phyloP scores from a whole-genome alignment of 2,888 invertebrate species.

The Trilocha varians region DNA sequence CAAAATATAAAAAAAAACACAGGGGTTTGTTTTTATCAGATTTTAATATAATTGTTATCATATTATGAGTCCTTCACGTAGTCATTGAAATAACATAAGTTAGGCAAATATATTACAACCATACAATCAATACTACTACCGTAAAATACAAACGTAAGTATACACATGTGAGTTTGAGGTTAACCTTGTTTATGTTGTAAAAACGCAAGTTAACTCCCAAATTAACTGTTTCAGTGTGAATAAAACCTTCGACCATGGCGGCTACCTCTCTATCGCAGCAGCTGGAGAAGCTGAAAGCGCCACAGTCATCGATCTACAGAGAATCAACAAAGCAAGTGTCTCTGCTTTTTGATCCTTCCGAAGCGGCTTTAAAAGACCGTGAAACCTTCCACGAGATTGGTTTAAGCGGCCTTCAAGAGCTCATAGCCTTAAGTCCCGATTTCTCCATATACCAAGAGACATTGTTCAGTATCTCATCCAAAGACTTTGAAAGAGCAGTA shows the following conservation, averaged over 20 bases:
- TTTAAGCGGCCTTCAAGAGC: constrained; percentile 86
- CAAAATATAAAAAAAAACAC: no score
- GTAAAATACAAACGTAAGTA: no score
- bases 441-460: constrained; percentile 83
- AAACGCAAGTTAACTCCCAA: no score
- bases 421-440: constrained; percentile 79
- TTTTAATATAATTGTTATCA: no score
- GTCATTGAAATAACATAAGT: no score
- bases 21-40: no score
- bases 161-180: no score
- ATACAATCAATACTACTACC: no score
- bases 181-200: no score
- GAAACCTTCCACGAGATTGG: constrained; percentile 92
- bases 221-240: not conserved
- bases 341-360: constrained; percentile 90
- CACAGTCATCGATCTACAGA: constrained; percentile 79
- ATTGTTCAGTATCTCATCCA: constrained; percentile 83
- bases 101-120: no score
- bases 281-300: constrained; percentile 80
- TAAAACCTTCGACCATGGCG: constrained; percentile 32
- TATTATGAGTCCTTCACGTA: no score
- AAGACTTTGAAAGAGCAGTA: constrained; percentile 86
- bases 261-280: constrained; percentile 86
- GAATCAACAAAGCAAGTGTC: constrained; percentile 84
- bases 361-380: constrained; percentile 89